Evolutionary conservation across 2,888 invertebrate species (phyloP).

Genomic region (Pseudococcus viburni): DNA sequence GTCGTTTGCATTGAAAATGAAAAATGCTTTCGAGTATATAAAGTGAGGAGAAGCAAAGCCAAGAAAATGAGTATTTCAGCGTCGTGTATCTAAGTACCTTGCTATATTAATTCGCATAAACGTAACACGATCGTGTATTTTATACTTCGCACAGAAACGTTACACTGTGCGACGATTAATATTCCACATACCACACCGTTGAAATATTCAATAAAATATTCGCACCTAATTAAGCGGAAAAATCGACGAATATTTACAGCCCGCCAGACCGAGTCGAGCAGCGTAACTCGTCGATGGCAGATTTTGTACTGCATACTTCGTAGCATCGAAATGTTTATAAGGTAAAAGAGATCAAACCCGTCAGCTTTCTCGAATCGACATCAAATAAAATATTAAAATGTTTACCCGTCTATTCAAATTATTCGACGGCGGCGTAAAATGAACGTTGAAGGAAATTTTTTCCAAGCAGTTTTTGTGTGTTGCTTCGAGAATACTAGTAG

Average conservation of each 20-base stretch:
- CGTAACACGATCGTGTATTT: not conserved
- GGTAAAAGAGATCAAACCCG: not conserved
- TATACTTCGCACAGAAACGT: not conserved
- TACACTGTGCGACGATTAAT: not conserved
- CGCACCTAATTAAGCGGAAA: not conserved
- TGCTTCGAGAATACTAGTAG: too few relatives aligned
- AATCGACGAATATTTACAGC: not conserved
- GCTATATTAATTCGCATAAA: not conserved
- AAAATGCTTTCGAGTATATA: not conserved
- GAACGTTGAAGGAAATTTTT: not conserved
- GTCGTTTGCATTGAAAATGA: constrained; percentile 1
- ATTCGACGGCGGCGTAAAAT: not conserved
- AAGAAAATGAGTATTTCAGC: not conserved
- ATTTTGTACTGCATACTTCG: not conserved
- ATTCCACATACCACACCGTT: not conserved
- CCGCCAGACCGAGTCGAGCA: not conserved
- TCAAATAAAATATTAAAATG: constrained; percentile 29
- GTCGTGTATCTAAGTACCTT: too few relatives aligned
- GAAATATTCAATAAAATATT: constrained; percentile 13
- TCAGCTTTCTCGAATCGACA: constrained; percentile 12
- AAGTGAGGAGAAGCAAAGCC: not conserved
- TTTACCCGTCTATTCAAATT: constrained; percentile 17
- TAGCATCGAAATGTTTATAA: not conserved
- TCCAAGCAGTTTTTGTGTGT: too few relatives aligned
- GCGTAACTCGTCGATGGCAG: not conserved